Conservation (phyloP, 2,888 invertebrate genomes). For the Dendrolimus pini region DNA sequence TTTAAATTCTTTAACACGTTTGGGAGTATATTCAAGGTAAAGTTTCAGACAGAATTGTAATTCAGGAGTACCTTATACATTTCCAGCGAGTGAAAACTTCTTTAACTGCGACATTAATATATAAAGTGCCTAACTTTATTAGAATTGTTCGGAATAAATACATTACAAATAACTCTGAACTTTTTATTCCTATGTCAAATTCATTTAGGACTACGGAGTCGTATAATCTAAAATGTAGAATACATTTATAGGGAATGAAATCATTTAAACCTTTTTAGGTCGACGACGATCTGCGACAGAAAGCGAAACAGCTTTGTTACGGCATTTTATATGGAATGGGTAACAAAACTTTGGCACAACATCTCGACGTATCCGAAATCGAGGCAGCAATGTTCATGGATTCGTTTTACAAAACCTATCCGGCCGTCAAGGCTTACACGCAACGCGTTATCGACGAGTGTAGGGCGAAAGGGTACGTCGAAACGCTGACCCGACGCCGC, state of each 20-base stretch:
- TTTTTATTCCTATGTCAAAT: too few species aligned
- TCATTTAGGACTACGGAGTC: too few species aligned
- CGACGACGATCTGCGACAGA: conserved; percentile 85
- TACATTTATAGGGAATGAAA: not conserved
- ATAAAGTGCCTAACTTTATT: too few species aligned
- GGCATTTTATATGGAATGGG: conserved; percentile 99
- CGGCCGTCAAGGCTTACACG: conserved; percentile 79
- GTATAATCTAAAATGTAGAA: not conserved
- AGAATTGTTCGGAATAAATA: too few species aligned
- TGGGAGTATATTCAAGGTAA: too few species aligned
- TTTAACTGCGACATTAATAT: too few species aligned
- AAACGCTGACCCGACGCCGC: conserved; percentile 87
- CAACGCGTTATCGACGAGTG: conserved; percentile 78
- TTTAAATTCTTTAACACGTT: too few species aligned
- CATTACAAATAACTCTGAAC: too few species aligned
- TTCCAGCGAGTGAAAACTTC: too few species aligned
- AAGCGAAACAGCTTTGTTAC: conserved; percentile 95
- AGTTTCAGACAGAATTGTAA: too few species aligned
- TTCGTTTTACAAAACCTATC: conserved; percentile 87
- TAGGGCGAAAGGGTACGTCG: conserved; percentile 84
- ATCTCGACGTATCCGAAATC: conserved; percentile 84
- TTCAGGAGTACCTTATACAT: too few species aligned
- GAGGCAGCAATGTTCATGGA: conserved; percentile 89
- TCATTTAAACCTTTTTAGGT: conserved; percentile 63
- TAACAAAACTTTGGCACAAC: conserved; percentile 85